Base-by-base conservation (phyloP, 2,888 invertebrate species). In the Drosophila seclusa region DNA sequence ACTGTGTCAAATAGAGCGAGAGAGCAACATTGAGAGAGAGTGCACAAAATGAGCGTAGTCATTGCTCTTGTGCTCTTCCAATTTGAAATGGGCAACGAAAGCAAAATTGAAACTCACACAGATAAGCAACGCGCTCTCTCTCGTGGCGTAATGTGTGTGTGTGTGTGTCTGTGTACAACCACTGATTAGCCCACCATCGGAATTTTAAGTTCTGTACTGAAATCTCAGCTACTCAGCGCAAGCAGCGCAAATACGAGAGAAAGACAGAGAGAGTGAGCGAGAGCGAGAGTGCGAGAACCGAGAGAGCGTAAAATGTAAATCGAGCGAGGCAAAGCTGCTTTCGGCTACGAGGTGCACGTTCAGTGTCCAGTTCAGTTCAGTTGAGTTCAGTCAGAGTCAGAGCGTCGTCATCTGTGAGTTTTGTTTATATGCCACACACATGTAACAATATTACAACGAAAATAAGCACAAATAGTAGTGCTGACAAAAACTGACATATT, bases 301-400 rank as follows among this genome's bases (percentile, higher is more conserved):
- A 49, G 48, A 57, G 50, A 32, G 60, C 13, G 49, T 45, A 24
- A 31, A 40, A 36, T 34, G 48, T 38, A 52, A 67, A 31, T 60
- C 52, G 61, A 67, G 76, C 67, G 64, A 57, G 63, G 74, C 73
- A 69, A 83, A 68, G 81, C 81, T 83, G 67, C 76, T 61, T 84
- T 83, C 68, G 70, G 70, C 66, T 65, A 67, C 83, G 72, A 50
- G 40, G n/a, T 66, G 60, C 75, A 82, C 68, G 68, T 70, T 79
- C 73, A 79, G 82, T 80, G 82, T 78, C 71, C 80, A 82, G 78
- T 80, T 83, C 78, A 89, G 85, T 89, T 89, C 82, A 89, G 88
- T 85, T 85, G 79, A 89, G 82, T 85, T 85, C 88, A 85, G 85
- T 82, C 84, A 87, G 83, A 89, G 79, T 87, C 82, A 84, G 79